These are phyloP conservation scores for Malthinus flaveolus DNA, from an alignment of 2,888 invertebrate genomes.

Conservation along the genomic window DNA sequence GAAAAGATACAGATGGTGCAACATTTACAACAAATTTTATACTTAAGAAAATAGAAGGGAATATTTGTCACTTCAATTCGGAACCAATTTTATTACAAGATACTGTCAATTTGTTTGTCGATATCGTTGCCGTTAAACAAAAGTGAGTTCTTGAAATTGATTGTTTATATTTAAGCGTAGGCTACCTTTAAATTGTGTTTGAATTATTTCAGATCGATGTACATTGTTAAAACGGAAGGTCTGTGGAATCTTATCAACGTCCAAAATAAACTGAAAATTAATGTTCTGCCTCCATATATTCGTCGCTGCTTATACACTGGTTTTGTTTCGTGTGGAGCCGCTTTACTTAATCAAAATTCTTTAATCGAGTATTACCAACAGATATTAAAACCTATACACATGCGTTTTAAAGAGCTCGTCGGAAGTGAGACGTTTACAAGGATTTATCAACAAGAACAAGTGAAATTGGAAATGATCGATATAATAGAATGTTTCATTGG, in stretches of 20 bases:
- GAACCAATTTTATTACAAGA: constrained; percentile 66
- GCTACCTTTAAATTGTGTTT: too few species aligned
- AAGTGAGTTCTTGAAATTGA: constrained; percentile 43
- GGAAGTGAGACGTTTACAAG: constrained; percentile 59
- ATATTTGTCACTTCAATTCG: constrained; percentile 63
- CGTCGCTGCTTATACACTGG: constrained; percentile 72
- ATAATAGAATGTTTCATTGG: constrained; percentile 78
- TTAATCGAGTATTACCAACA: constrained; percentile 46
- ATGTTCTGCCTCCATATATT: constrained; percentile 60
- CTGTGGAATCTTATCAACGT: constrained; percentile 60
- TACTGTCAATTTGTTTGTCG: constrained; percentile 63
- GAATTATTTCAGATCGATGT: constrained; percentile 53
- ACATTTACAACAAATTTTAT: constrained; percentile 66
- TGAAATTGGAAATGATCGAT: constrained; percentile 71
- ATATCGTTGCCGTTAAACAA: constrained; percentile 49
- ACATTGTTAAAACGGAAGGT: constrained; percentile 61
- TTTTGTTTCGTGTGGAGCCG: constrained; percentile 68
- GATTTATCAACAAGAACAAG: constrained; percentile 63
- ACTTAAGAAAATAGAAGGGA: constrained; percentile 66
- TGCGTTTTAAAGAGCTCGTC: constrained; percentile 60
- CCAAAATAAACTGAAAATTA: constrained; percentile 57
- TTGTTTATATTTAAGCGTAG: not conserved
- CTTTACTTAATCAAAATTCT: constrained; percentile 48
- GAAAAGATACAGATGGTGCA: constrained; percentile 67
- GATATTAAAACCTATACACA: constrained; percentile 57